phyloP scores from a whole-genome alignment of 2,113 vertebrate genomes.

The Barbus barbus region DNA sequence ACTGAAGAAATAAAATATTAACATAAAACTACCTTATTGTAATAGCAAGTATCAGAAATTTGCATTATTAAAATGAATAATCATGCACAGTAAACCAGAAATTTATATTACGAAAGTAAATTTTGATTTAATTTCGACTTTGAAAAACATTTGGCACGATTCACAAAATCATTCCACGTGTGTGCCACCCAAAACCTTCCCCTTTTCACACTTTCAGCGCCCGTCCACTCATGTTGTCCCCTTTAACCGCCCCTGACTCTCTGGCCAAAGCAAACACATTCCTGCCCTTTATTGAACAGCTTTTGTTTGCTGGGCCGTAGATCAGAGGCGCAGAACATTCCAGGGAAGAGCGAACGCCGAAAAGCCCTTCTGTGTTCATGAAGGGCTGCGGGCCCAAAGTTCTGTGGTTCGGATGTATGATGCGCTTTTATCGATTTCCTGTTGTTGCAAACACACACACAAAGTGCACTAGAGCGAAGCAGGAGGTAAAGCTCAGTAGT shows the following conservation, averaged over 20 bases:
- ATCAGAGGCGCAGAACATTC: constrained; percentile 14
- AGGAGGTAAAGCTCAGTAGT: background rate
- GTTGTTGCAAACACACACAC: background rate
- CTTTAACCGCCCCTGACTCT: background rate
- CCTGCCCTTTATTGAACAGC: constrained; percentile 31
- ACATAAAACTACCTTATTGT: too few relatives aligned
- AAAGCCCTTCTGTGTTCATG: constrained; percentile 39
- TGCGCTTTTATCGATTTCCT: constrained; percentile 31
- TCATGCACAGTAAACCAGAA: background rate
- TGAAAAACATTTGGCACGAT: too few relatives aligned
- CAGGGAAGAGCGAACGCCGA: constrained; percentile 20
- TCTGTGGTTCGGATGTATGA: background rate
- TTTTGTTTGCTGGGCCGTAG: constrained; percentile 31
- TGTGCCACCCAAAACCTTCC: background rate
- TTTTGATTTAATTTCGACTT: background rate
- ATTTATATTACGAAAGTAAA: background rate
- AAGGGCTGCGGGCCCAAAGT: background rate
- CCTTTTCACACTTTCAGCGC: background rate
- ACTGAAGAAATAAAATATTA: too few relatives aligned
- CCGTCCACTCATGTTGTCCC: background rate
- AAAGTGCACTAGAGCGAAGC: background rate
- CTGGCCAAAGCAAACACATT: constrained; percentile 46
- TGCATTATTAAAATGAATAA: background rate
- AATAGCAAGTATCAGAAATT: too few relatives aligned
- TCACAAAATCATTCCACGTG: background rate